A percentile compares a stretch with the other conserved stretches of the same genome.
Evolutionary conservation across 2,113 vertebrate species (phyloP).

Genomic region (Vulpes lagopus): DNA sequence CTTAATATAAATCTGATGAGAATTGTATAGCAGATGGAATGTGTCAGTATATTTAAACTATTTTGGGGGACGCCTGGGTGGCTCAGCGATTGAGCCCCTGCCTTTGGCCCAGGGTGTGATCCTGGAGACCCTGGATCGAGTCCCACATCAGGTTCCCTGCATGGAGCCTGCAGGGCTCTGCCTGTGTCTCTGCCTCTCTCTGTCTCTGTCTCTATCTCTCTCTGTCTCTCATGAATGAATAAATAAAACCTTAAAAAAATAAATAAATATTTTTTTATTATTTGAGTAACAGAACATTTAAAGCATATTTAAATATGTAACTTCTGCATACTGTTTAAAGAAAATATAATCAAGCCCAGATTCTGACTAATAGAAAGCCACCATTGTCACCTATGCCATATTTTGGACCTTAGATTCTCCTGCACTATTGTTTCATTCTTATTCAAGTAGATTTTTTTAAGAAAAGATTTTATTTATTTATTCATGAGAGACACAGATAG

Average conservation of each 20-base stretch:
- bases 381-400: neutral
- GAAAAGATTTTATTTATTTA: too few species aligned
- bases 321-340: neutral
- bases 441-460: neutral
- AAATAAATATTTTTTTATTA: neutral
- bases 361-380: neutral
- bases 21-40: neutral
- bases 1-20: constrained; percentile 27
- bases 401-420: neutral
- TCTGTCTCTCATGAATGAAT: too few species aligned
- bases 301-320: neutral
- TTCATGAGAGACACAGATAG: too few species aligned
- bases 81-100: too few species aligned
- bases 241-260: too few species aligned
- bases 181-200: too few species aligned
- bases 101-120: too few species aligned
- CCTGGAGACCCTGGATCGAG: too few species aligned
- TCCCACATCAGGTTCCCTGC: too few species aligned
- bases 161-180: too few species aligned
- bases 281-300: constrained; percentile 18
- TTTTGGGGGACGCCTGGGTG: neutral
- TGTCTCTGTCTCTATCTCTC: too few species aligned
- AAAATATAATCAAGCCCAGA: neutral
- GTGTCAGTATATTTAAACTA: constrained; percentile 3
- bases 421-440: neutral